Conservation (phyloP, 2,888 invertebrate genomes). For the Pterostichus niger region DNA sequence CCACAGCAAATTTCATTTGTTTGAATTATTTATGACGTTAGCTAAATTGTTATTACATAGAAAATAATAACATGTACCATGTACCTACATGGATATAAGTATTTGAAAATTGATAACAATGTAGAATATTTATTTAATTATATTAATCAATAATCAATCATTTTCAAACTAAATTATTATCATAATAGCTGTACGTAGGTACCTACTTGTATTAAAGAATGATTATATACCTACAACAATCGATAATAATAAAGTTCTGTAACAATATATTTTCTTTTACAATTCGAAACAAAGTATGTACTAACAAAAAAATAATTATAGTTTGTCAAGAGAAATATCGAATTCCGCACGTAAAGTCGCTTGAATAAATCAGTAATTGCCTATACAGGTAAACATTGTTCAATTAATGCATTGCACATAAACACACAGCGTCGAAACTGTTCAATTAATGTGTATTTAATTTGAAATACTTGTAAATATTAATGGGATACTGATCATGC, state of each 20-base stretch:
- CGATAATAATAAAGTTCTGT: too few species aligned
- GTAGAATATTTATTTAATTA: too few species aligned
- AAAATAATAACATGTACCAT: too few species aligned
- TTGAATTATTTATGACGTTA: too few species aligned
- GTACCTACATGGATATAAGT: too few species aligned
- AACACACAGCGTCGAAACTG: conserved; percentile 7
- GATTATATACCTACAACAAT: background rate
- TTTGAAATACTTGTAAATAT: conserved; percentile 60
- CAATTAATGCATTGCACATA: conserved; percentile 31
- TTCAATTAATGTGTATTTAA: conserved; percentile 61
- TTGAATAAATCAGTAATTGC: conserved; percentile 51
- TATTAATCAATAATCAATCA: too few species aligned
- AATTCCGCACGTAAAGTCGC: background rate
- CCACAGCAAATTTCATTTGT: too few species aligned
- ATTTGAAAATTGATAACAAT: too few species aligned
- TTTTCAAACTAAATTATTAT: too few species aligned
- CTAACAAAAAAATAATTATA: background rate
- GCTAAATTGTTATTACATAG: too few species aligned
- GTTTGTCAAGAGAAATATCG: background rate
- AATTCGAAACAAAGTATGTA: background rate
- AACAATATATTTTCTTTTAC: too few species aligned
- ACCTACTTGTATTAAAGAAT: background rate
- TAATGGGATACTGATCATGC: conserved; percentile 47
- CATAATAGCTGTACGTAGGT: too few species aligned
- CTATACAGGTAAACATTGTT: conserved; percentile 27